phyloP scores from a whole-genome alignment of 2,113 vertebrate genomes.

The Ptilorrhoa leucosticta region DNA sequence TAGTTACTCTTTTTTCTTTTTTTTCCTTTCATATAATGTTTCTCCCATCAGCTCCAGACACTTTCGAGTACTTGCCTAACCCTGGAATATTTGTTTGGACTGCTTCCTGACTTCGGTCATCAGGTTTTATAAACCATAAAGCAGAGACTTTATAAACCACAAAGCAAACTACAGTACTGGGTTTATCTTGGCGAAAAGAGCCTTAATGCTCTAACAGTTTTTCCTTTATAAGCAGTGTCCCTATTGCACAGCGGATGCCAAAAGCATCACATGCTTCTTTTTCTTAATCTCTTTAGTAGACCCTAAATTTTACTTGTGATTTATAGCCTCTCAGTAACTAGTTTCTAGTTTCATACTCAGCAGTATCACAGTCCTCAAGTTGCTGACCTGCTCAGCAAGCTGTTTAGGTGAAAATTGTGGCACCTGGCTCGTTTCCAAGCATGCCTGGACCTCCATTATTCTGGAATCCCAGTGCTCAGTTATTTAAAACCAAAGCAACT shows the following conservation, averaged over 20 bases:
- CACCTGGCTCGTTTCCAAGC: slow-evolving; percentile 37
- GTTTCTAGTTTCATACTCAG: slow-evolving; percentile 26
- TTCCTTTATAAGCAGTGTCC: slow-evolving; percentile 24
- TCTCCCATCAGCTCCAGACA: neutral
- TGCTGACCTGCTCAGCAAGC: slow-evolving; percentile 36
- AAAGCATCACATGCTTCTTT: slow-evolving; percentile 7
- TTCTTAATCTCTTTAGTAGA: slow-evolving; percentile 37
- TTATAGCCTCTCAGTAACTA: slow-evolving; percentile 20
- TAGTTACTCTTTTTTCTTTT: neutral
- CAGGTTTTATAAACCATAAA: slow-evolving; percentile 10
- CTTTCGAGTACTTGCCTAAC: slow-evolving; percentile 16
- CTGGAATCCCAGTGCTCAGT: slow-evolving; percentile 62
- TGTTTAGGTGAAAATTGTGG: slow-evolving; percentile 25
- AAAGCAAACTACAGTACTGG: neutral
- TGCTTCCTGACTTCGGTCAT: neutral
- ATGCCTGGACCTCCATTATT: slow-evolving; percentile 28
- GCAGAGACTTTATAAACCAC: neutral
- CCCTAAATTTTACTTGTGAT: neutral
- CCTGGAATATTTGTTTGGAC: neutral
- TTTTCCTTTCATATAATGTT: neutral
- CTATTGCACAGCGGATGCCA: neutral
- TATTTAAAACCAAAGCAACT: slow-evolving; percentile 72
- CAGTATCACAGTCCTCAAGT: slow-evolving; percentile 13
- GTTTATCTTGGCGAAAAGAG: neutral
- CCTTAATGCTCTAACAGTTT: slow-evolving; percentile 28